Evolutionary conservation across 2,888 invertebrate genomes (phyloP), one percentile per base, ranked within the genome.

Genomic region (Polydrusus tereticollis): DNA sequence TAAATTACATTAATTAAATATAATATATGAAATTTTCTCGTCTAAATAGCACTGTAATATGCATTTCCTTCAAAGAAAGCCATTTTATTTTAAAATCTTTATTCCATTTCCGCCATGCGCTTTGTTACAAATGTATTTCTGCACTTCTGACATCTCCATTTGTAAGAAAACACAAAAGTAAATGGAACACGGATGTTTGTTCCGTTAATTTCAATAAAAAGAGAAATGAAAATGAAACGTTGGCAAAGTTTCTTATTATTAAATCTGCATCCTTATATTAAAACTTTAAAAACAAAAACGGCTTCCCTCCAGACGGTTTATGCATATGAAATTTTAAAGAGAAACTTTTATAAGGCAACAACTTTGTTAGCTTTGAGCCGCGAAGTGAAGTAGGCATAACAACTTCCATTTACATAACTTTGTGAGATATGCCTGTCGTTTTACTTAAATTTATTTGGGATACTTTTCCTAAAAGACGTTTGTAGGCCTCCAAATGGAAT

Each of bases 311-410:
- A 60, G 71, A 66, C 65, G 66, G 57, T 71, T 71, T 71, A 66
- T 71, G 66, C 71, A 71, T 71, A 71, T 66, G 52, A 66, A 71
- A 71, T 66, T 66, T 71, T 71, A 71, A 71, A 60, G 26, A 72
- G 58, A 67, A 76, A 77, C 75, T 77, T 76, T 74, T 75, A 73
- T 65, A 67, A 77, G 70, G 73, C 70, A 75, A 72, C 75, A 75
- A 77, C 71, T 77, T 74, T 74, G 72, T 75, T 77, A 74, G 72
- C 73, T 74, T 65, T 60, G 74, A 67, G 74, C 74, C 74, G 66
- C 74, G 23, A n/a, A 50, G n/a, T 50, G 67, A 67, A 66, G 68
- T 74, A 69, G 68, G 74, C 67, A 67, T 72, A 75, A 76, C 75
- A 77, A 77, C 72, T 77, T 75, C 73, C 71, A 73, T 75, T 76